These are phyloP conservation scores for Proteles cristata DNA, from an alignment of 2,113 vertebrate genomes.

Conservation along the genomic window DNA sequence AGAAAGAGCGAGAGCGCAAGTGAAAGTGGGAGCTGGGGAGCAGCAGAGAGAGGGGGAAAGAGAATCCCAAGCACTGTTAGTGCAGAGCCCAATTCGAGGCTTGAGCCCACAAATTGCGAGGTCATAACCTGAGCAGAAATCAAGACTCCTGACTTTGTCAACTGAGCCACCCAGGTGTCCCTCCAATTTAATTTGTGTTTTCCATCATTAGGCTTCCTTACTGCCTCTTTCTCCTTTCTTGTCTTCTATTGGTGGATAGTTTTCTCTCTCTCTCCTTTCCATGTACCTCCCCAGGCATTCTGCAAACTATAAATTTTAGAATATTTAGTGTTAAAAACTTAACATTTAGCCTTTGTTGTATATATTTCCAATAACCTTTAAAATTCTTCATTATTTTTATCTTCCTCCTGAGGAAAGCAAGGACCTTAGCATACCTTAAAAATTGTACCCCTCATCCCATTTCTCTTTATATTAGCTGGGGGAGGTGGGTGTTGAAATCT, in stretches of 20 bases:
- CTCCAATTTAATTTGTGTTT: neutral
- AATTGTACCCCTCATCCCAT: neutral
- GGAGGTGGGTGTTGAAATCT: neutral
- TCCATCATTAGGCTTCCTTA: neutral
- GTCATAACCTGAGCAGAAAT: no score
- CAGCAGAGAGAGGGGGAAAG: no score
- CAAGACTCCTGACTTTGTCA: no score
- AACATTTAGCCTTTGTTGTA: neutral
- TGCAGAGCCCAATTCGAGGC: no score
- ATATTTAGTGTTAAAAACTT: neutral
- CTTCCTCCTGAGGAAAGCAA: neutral
- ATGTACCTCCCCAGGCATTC: neutral
- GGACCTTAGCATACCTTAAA: neutral
- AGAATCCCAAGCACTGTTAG: no score
- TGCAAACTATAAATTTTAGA: neutral
- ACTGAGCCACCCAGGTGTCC: no score
- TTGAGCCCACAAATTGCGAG: no score
- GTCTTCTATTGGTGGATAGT: neutral
- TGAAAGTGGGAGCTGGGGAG: no score
- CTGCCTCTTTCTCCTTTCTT: neutral
- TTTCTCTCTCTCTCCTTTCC: neutral
- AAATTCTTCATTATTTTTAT: neutral
- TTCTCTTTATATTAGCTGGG: neutral
- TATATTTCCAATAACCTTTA: neutral
- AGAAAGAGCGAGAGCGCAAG: no score